A percentile compares a stretch with the other conserved stretches of the same genome.
phyloP scores from a whole-genome alignment of 2,797 vertebrate species.

The Pangasius larnaudii region DNA sequence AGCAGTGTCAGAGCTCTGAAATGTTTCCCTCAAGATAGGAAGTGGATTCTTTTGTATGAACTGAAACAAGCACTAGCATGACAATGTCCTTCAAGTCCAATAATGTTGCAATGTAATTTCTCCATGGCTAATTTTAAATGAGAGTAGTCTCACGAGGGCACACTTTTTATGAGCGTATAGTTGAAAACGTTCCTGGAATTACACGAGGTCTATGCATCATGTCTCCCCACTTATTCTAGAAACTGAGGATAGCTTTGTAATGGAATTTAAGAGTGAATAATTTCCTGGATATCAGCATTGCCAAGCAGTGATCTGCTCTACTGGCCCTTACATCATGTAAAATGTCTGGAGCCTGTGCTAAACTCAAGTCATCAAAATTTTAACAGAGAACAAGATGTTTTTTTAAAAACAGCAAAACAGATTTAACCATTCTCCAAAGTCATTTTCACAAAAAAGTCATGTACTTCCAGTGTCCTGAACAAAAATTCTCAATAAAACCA shows the following conservation, averaged over 20 bases:
- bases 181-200: neutral
- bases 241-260: neutral
- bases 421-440: neutral
- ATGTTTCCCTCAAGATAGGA: neutral
- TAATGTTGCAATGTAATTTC: neutral
- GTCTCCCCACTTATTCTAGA: slow-evolving; percentile 8
- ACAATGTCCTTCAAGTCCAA: neutral
- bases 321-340: slow-evolving; percentile 8
- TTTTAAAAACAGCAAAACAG: neutral
- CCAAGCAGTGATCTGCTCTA: slow-evolving; percentile 10
- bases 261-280: neutral
- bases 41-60: neutral
- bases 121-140: neutral
- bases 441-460: neutral
- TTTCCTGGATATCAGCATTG: slow-evolving; percentile 20
- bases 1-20: slow-evolving; percentile 14
- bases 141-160: neutral
- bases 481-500: neutral
- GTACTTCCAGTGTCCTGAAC: neutral
- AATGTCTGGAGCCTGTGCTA: slow-evolving; percentile 6
- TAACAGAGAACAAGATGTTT: neutral
- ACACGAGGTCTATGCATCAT: neutral
- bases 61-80: neutral
- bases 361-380: slow-evolving; percentile 16
- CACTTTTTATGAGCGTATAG: neutral